These are phyloP conservation scores for Hypena proboscidalis DNA, from an alignment of 2,888 invertebrate genomes.

Conservation along the genomic window DNA sequence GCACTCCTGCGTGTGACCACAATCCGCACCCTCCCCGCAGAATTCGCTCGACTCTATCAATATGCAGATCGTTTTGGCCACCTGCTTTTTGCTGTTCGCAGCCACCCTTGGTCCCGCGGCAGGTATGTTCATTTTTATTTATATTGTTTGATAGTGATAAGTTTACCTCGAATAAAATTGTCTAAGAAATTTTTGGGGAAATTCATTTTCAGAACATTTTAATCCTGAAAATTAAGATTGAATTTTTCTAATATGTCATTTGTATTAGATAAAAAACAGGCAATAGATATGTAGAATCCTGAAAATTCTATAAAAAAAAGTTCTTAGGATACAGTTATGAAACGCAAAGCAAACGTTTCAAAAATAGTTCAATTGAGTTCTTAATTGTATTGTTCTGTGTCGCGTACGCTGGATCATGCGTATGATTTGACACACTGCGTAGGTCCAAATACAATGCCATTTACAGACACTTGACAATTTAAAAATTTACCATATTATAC, in stretches of 20 bases:
- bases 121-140: constrained; percentile 72
- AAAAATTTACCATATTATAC: not conserved
- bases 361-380: constrained; percentile 31
- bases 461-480: not conserved
- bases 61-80: constrained; percentile 83
- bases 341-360: constrained; percentile 13
- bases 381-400: constrained; percentile 20
- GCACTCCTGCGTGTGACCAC: constrained; percentile 69
- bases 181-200: no score
- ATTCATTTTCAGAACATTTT: no score
- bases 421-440: not conserved
- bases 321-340: constrained; percentile 16
- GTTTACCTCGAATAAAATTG: no score
- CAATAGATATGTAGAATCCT: no score
- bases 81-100: constrained; percentile 82
- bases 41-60: constrained; percentile 53
- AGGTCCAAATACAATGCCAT: no score
- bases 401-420: constrained; percentile 16
- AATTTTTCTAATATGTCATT: no score
- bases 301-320: no score
- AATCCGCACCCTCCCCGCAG: constrained; percentile 50
- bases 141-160: not conserved
- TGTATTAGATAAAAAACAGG: no score
- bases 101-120: constrained; percentile 80
- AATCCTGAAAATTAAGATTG: no score